These are phyloP conservation scores for Telenomus remus DNA, from an alignment of 1,140 invertebrate genomes.

Conservation along the genomic window DNA sequence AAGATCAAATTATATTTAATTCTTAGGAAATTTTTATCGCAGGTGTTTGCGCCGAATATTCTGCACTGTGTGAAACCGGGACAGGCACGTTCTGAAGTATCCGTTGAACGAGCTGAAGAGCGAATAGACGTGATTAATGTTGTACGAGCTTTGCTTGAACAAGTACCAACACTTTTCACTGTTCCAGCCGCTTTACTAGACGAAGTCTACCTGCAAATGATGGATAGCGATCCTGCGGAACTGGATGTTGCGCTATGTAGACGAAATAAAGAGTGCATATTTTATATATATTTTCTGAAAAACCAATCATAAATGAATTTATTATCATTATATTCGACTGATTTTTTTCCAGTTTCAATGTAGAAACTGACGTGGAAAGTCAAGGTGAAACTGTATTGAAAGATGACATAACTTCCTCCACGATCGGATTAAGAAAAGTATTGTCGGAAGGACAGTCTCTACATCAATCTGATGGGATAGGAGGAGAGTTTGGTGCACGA, in stretches of 20 bases:
- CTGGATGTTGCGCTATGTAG: slow-evolving; percentile 79
- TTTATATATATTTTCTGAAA: slow-evolving; percentile 7
- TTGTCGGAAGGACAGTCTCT: slow-evolving; percentile 84
- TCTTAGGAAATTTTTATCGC: neutral
- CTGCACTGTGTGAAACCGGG: slow-evolving; percentile 84
- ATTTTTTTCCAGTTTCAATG: slow-evolving; percentile 56
- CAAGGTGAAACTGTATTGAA: slow-evolving; percentile 69
- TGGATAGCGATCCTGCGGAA: slow-evolving; percentile 87
- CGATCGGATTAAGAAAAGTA: slow-evolving; percentile 65
- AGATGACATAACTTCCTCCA: slow-evolving; percentile 61
- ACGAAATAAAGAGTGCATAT: slow-evolving; percentile 78
- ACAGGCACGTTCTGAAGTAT: slow-evolving; percentile 78
- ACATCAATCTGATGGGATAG: slow-evolving; percentile 82
- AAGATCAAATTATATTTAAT: no score
- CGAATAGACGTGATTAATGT: slow-evolving; percentile 92
- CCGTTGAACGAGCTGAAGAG: slow-evolving; percentile 84
- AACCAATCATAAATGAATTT: slow-evolving; percentile 1
- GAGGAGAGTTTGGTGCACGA: slow-evolving; percentile 71
- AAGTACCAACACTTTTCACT: slow-evolving; percentile 84
- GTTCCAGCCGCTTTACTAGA: slow-evolving; percentile 87
- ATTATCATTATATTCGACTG: neutral
- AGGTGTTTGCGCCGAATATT: slow-evolving; percentile 94
- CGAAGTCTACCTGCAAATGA: slow-evolving; percentile 88
- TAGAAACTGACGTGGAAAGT: slow-evolving; percentile 69
- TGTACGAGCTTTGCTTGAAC: slow-evolving; percentile 87